phyloP scores from a whole-genome alignment of 2,797 vertebrate species.

The Melanotaenia boesemani region DNA sequence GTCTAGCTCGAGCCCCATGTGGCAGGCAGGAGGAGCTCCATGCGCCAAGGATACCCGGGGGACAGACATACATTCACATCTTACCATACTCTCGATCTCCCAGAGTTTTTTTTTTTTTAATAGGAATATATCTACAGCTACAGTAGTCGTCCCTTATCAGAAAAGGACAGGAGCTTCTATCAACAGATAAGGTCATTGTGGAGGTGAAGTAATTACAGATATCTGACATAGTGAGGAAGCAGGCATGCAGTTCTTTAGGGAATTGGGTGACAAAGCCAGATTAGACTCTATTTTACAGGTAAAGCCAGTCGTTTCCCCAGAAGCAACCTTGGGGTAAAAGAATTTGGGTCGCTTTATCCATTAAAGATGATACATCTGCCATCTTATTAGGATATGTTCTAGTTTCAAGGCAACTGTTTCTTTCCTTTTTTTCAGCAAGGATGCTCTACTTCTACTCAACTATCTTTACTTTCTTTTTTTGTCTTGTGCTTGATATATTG shows the following conservation, averaged over 20 bases:
- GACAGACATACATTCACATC: slow-evolving; percentile 26
- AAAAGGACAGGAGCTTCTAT: slow-evolving; percentile 51
- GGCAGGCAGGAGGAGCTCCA: slow-evolving; percentile 33
- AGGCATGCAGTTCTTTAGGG: slow-evolving; percentile 37
- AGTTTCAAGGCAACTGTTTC: slow-evolving; percentile 51
- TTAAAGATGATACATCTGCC: slow-evolving; percentile 74
- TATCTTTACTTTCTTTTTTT: slow-evolving; percentile 6
- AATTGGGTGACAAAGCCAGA: slow-evolving; percentile 60
- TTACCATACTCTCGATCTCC: slow-evolving; percentile 21
- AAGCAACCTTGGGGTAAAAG: slow-evolving; percentile 38
- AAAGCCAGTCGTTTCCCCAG: slow-evolving; percentile 31
- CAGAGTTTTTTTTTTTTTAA: neutral
- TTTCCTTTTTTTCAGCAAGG: slow-evolving; percentile 15
- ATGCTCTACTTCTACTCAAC: slow-evolving; percentile 40
- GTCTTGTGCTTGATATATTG: slow-evolving; percentile 10
- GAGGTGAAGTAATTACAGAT: slow-evolving; percentile 73
- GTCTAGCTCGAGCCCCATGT: slow-evolving; percentile 36
- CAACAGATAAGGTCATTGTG: slow-evolving; percentile 69
- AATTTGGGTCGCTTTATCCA: slow-evolving; percentile 76
- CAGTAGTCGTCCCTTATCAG: slow-evolving; percentile 57
- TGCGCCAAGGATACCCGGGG: slow-evolving; percentile 60
- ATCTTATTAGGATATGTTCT: slow-evolving; percentile 62
- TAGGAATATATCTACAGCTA: slow-evolving; percentile 40
- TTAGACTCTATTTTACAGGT: slow-evolving; percentile 61
- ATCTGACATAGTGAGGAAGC: slow-evolving; percentile 54